These are phyloP conservation scores for Melanerpes aurifrons DNA, from an alignment of 2,113 vertebrate species.

Conservation along the genomic window DNA sequence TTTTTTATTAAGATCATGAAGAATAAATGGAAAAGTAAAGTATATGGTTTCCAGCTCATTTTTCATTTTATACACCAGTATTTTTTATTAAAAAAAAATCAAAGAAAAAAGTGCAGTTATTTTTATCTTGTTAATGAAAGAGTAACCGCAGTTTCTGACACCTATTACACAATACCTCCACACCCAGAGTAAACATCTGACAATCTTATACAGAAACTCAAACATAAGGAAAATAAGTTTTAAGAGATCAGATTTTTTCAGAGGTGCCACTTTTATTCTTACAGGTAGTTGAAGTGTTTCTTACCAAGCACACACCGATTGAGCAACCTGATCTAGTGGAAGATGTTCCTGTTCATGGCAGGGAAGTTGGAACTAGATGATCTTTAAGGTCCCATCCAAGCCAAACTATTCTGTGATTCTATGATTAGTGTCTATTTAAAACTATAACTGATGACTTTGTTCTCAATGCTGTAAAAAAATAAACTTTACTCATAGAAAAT, in stretches of 20 bases:
- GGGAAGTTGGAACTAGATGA: too few species aligned
- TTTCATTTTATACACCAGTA: not conserved
- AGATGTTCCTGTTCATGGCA: too few species aligned
- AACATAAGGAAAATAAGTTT: not conserved
- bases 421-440: not conserved
- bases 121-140: not conserved
- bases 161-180: not conserved
- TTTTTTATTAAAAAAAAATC: not conserved
- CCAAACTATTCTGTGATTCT: too few species aligned
- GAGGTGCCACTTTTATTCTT: not conserved
- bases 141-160: not conserved
- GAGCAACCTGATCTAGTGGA: too few species aligned
- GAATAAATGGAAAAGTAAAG: not conserved
- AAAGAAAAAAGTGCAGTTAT: fast-evolving
- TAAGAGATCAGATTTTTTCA: not conserved
- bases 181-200: not conserved
- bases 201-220: not conserved
- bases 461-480: not conserved
- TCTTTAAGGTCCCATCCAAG: too few species aligned
- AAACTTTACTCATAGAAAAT: not conserved
- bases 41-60: not conserved
- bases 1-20: not conserved
- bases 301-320: not conserved
- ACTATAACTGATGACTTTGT: not conserved
- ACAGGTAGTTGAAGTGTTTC: not conserved